Evolutionary conservation across 2,888 invertebrate genomes (phyloP).

Genomic region (Drosophila prolongata): DNA sequence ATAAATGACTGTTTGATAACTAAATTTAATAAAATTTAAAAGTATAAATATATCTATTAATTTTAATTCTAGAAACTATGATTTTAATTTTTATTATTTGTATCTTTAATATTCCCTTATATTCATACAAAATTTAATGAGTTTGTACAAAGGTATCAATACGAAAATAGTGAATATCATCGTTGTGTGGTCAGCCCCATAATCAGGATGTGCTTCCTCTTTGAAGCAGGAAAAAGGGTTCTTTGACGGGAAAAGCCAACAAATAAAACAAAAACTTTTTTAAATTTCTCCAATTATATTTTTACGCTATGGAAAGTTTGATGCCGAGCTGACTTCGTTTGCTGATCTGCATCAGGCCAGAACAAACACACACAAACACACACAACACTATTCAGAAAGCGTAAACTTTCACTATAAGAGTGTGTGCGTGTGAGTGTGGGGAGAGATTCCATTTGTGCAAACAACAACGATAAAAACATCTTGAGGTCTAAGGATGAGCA

Average conservation of each 20-base stretch:
- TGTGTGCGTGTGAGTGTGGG: conserved; percentile 16
- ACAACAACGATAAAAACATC: conserved; percentile 79
- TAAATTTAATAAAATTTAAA: too few species aligned
- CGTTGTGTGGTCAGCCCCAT: neutral
- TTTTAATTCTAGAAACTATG: too few species aligned
- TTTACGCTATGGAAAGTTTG: conserved; percentile 78
- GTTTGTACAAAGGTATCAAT: too few species aligned
- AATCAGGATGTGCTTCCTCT: neutral
- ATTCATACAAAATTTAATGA: too few species aligned
- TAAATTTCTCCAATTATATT: conserved; percentile 78
- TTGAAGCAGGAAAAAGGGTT: conserved; percentile 8
- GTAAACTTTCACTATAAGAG: conserved; percentile 40
- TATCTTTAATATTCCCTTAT: too few species aligned
- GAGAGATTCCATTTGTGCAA: conserved; percentile 66
- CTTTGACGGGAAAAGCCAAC: conserved; percentile 37
- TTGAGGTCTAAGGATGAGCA: conserved; percentile 79
- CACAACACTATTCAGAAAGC: conserved; percentile 22
- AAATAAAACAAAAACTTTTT: conserved; percentile 56
- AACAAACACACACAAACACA: conserved; percentile 30
- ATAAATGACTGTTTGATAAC: too few species aligned
- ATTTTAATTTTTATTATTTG: too few species aligned
- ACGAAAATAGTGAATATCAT: too few species aligned
- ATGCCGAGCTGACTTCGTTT: conserved; percentile 39
- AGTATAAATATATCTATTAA: too few species aligned
- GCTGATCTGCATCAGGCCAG: conserved; percentile 62